Evolutionary conservation across 2,113 vertebrate genomes (phyloP), one percentile per base, ranked within the genome.

Genomic region (Acrocephalus kingi): DNA sequence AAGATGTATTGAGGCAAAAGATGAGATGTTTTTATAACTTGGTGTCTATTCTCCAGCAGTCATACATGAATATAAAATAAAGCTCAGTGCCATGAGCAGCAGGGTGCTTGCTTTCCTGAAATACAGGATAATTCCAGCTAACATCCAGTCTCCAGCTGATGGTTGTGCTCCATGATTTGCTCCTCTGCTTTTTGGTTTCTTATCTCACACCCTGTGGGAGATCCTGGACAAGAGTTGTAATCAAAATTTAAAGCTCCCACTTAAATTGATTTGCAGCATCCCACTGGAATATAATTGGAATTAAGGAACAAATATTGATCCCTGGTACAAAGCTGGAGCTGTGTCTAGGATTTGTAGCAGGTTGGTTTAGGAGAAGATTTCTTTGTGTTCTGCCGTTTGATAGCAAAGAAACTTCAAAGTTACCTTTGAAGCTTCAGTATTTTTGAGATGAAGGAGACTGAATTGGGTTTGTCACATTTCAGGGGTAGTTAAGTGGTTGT

Each of bases 391-490:
- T 94, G 59, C 25, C 58, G 13, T 85, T 91, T 85, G 19, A 51
- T 76, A 63, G 35, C 2, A 8, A 85, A 90, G 82, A 55, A 28
- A 85, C 63, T 83, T 85, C 79, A 85, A 94, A 94, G 84, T 61
- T 77, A 19, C 17, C 87, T 95, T 94, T 96, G 79, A 91, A 93
- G 86, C 76, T 54, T 86, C 24, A 74, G 33, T 90, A 5, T 49
- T 88, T 94, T 74, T 77, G 83, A 74, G 76, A 74, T 39, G 72
- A 84, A 52, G 33, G 82, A 87, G 59, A 8, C 27, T 63, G 55
- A 28, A 30, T 74, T 93, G 86, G 89, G 39, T 87, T 94, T 93
- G 79, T 90, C 63, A 85, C 78, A 11, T 86, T 80, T 81, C 63
- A 35, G 7, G 59, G 21, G 46, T 10, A 31, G 52, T 56, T 68